phyloP scores from a whole-genome alignment of 2,113 vertebrate genomes.

The Addax nasomaculatus region DNA sequence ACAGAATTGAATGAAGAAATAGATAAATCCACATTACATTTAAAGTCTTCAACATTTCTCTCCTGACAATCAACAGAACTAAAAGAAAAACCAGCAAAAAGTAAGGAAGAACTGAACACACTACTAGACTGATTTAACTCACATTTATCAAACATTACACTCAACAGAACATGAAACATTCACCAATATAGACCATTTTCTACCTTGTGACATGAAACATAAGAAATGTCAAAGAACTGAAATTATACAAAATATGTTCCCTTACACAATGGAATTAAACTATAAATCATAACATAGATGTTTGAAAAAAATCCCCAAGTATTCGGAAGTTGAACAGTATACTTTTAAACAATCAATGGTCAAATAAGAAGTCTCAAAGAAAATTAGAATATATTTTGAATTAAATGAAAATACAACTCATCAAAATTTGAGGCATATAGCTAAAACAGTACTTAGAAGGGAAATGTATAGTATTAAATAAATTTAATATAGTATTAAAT shows the following conservation, averaged over 20 bases:
- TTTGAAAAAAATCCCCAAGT: background rate
- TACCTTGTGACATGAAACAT: background rate
- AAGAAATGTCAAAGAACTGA: background rate
- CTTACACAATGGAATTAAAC: background rate
- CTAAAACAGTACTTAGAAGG: background rate
- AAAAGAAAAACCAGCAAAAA: background rate
- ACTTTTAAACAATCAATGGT: background rate
- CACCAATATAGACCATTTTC: background rate
- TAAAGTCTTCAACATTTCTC: background rate
- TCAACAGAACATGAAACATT: background rate
- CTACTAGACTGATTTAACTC: background rate
- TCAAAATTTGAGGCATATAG: background rate
- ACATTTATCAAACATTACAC: background rate
- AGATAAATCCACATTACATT: background rate
- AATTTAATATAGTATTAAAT: background rate
- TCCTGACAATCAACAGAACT: background rate
- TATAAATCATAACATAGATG: background rate
- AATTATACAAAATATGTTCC: background rate
- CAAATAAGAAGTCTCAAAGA: background rate
- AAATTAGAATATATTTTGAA: slow-evolving; percentile 18
- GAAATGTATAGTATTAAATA: background rate
- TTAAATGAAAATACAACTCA: background rate
- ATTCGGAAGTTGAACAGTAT: background rate
- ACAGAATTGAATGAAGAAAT: background rate
- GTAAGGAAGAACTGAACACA: background rate